Base-by-base conservation (phyloP, 2,113 vertebrate genomes). In the Sinosuthora webbiana region DNA sequence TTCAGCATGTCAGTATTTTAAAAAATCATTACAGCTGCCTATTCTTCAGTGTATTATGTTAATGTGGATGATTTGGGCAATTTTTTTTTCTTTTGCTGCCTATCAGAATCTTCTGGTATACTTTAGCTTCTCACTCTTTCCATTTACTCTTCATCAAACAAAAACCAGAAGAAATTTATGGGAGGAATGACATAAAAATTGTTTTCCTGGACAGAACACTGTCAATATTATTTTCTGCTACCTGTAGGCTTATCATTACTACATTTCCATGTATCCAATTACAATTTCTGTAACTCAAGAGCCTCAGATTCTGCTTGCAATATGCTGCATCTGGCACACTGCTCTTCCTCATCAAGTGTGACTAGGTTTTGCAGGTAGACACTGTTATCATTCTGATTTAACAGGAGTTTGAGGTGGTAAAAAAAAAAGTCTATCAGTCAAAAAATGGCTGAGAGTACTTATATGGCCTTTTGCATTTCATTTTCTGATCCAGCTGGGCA, bases 1-100 rank as follows among this genome's bases (percentile, higher is more conserved):
- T 92, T 53, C 11, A 71, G 19, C 80, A 74, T 93, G 75, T 92
- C 92, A 89, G 49, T 97, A 91, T 91, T 62, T 94, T 93, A 65
- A 82, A 78, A 95, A 92, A 53, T 49, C 89, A 84, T 93, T 88
- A 67, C 55, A 92, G 41, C 14, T 83, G 30, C 55, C 68, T 93
- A 25, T 83, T 90, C 65, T 89, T 93, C 52, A 50, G 44, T 73
- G 11, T 73, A 69, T 87, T 81, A 63, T 89, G 47, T 69, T 87
- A 94, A 93, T 87, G 18, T 57, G 39, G 50, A 55, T 49, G 7
- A 89, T 85, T 75, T 89, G 9, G 27, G 37, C 33, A 86, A 73
- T 83, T 87, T 50, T 50, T 50, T 87, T 93, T 87, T 67, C 17
- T 85, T 93, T 63, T 87, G 37, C 53, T 88, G 10, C 42, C 39